phyloP scores from a whole-genome alignment of 2,797 vertebrate genomes.

The Leptoclinus maculatus region DNA sequence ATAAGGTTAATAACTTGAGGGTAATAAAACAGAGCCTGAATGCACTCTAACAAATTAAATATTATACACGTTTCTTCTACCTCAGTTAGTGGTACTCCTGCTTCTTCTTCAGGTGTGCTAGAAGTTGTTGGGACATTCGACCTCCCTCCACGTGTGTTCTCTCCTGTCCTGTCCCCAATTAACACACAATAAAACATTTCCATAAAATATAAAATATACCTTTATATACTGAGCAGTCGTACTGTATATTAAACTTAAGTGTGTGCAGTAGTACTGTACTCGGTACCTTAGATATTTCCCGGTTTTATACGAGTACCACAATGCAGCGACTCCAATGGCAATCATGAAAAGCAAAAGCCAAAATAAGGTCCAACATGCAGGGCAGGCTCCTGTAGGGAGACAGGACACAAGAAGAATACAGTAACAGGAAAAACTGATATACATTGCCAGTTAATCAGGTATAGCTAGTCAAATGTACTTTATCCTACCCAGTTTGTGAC shows the following conservation, averaged over 20 bases:
- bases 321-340: fast-evolving
- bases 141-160: fast-evolving
- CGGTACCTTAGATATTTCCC: not conserved
- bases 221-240: not conserved
- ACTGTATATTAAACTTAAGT: not conserved
- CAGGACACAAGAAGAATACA: not conserved
- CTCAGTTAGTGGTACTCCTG: fast-evolving
- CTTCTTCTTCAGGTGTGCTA: not conserved
- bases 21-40: not conserved
- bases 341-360: not conserved
- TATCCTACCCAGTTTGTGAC: not conserved
- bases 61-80: not conserved
- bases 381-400: not conserved
- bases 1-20: not conserved
- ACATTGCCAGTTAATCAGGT: not conserved
- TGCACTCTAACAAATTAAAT: not conserved
- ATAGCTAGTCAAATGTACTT: not conserved
- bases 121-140: fast-evolving
- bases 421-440: not conserved
- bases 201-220: not conserved
- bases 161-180: not conserved
- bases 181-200: not conserved
- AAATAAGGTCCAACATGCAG: not conserved
- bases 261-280: not conserved
- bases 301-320: not conserved